phyloP scores from a whole-genome alignment of 2,113 vertebrate species.

The Pseudonaja textilis region DNA sequence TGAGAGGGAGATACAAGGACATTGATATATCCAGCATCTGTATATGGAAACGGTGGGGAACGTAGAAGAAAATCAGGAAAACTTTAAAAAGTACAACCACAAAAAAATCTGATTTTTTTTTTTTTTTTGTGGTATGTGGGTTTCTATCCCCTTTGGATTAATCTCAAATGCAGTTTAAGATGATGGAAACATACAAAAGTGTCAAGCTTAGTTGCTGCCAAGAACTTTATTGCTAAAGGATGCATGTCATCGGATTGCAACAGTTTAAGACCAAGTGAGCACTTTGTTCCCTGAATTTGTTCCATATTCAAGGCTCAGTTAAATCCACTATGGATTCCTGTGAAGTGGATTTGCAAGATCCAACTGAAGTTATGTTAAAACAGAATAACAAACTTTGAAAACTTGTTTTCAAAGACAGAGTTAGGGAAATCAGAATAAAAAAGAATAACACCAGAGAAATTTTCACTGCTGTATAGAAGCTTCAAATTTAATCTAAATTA shows the following conservation, averaged over 20 bases:
- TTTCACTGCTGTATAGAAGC: neutral
- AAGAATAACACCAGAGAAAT: neutral
- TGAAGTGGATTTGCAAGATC: neutral
- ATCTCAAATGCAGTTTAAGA: neutral
- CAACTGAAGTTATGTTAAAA: neutral
- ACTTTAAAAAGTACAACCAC: neutral
- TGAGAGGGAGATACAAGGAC: neutral
- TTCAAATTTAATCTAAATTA: neutral
- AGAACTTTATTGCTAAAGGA: neutral
- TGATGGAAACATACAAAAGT: neutral
- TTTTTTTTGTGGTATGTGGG: neutral
- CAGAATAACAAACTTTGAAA: neutral
- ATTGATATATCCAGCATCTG: neutral
- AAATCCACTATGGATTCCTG: neutral
- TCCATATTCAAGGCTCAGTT: neutral
- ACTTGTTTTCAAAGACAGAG: neutral
- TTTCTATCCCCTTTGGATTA: neutral
- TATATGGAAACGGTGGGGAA: neutral
- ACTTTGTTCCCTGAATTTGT: neutral
- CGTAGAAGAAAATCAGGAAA: neutral
- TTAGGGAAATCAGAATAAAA: neutral
- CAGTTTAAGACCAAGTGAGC: neutral
- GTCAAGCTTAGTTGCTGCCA: neutral
- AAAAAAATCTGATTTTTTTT: neutral
- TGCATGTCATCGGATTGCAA: neutral